Evolutionary conservation across 2,888 invertebrate species (phyloP).

Genomic region (Drosophila emarginata): DNA sequence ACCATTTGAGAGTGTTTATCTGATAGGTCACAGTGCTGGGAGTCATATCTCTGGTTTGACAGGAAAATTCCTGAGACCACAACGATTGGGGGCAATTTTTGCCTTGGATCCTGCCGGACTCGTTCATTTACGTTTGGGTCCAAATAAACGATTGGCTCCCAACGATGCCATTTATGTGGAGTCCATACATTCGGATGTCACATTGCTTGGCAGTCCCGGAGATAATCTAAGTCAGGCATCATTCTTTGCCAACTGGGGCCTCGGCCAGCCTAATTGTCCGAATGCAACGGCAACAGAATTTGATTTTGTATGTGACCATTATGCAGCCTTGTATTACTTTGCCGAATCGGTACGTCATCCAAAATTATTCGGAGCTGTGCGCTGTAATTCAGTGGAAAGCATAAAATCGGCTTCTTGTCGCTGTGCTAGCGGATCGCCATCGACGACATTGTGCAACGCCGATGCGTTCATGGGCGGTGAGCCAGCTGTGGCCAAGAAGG

Average conservation of each 20-base stretch:
- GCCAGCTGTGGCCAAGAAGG: slow-evolving; percentile 73
- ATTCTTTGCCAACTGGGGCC: slow-evolving; percentile 82
- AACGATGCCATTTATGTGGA: slow-evolving; percentile 81
- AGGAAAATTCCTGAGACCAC: slow-evolving; percentile 66
- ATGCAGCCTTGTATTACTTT: slow-evolving; percentile 76
- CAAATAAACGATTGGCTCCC: slow-evolving; percentile 72
- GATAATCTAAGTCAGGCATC: slow-evolving; percentile 77
- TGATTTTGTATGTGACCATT: slow-evolving; percentile 78
- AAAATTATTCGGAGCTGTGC: slow-evolving; percentile 69
- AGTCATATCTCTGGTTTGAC: slow-evolving; percentile 79
- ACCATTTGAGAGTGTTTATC: slow-evolving; percentile 62
- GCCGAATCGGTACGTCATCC: slow-evolving; percentile 74
- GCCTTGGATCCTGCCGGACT: slow-evolving; percentile 82
- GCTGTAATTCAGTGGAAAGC: slow-evolving; percentile 49
- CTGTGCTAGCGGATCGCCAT: slow-evolving; percentile 38
- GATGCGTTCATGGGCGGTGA: slow-evolving; percentile 79
- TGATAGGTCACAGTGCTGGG: slow-evolving; percentile 82
- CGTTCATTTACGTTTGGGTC: slow-evolving; percentile 63
- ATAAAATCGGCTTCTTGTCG: slow-evolving; percentile 50
- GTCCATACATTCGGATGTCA: slow-evolving; percentile 80
- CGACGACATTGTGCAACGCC: slow-evolving; percentile 47
- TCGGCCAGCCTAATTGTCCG: slow-evolving; percentile 80
- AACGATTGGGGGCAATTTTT: slow-evolving; percentile 72
- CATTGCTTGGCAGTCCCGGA: slow-evolving; percentile 78
- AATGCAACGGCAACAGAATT: slow-evolving; percentile 77